A percentile compares a stretch with the other conserved stretches of the same genome.
phyloP scores from a whole-genome alignment of 2,113 vertebrate species.

The Mungos mungo region DNA sequence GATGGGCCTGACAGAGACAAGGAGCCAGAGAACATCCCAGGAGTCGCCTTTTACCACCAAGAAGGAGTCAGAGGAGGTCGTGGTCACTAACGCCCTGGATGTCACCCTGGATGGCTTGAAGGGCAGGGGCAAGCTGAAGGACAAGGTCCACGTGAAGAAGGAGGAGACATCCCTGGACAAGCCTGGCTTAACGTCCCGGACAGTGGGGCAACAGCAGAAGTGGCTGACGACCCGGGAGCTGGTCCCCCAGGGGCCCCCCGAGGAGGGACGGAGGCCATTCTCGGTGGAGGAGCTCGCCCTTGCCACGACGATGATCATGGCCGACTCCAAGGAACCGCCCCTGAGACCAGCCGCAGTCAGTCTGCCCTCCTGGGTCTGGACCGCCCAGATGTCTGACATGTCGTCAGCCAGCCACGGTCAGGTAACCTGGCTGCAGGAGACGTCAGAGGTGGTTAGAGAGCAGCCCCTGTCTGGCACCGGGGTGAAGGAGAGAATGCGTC shows the following conservation, averaged over 20 bases:
- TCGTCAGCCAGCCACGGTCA: background rate
- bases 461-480: background rate
- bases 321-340: background rate
- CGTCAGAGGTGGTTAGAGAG: no score
- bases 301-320: slow-evolving; percentile 30
- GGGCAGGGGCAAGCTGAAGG: background rate
- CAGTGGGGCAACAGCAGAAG: background rate
- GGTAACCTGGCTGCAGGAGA: background rate
- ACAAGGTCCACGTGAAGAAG: background rate
- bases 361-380: slow-evolving; percentile 8
- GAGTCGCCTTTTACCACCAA: background rate
- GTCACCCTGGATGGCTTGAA: background rate
- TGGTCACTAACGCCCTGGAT: background rate
- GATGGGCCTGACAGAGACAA: accelerated
- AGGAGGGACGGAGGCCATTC: slow-evolving; percentile 14
- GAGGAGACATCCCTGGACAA: background rate
- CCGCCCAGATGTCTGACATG: background rate
- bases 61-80: background rate
- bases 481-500: background rate
- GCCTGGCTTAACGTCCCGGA: background rate
- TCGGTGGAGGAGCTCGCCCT: slow-evolving; percentile 21
- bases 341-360: accelerated
- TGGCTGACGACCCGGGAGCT: background rate
- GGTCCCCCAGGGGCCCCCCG: accelerated
- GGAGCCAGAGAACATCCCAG: background rate